A percentile compares a stretch with the other conserved stretches of the same genome.
phyloP scores from a whole-genome alignment of 1,140 invertebrate genomes.

The Halesus radiatus region DNA sequence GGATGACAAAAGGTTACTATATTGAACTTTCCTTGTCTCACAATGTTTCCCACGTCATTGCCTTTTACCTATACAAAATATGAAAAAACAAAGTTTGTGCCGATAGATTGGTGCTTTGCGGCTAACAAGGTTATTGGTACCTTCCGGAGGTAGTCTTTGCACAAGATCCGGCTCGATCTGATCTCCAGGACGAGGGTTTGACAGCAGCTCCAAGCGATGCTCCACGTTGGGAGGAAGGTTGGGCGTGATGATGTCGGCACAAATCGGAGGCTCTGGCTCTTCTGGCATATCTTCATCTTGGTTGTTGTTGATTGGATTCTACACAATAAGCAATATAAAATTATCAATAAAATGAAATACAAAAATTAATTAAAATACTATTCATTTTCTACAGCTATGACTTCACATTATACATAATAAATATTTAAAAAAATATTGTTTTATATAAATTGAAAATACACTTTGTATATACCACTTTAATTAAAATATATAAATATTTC shows the following conservation, averaged over 20 bases:
- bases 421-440: no score
- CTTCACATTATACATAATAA: no score
- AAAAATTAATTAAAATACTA: no score
- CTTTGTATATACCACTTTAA: no score
- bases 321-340: background rate
- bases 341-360: background rate
- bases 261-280: slow-evolving; percentile 18
- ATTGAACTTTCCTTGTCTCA: no score
- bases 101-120: no score
- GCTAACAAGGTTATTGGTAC: slow-evolving; percentile 14
- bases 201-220: slow-evolving; percentile 58
- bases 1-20: no score
- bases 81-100: no score
- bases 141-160: slow-evolving; percentile 56
- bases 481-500: no score
- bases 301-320: slow-evolving; percentile 50
- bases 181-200: slow-evolving; percentile 48
- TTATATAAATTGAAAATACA: background rate
- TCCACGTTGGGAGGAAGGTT: slow-evolving; percentile 56
- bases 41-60: no score
- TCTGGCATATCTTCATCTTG: slow-evolving; percentile 50
- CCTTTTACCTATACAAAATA: no score
- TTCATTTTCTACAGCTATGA: no score
- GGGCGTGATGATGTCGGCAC: slow-evolving; percentile 42
- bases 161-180: slow-evolving; percentile 52